These are phyloP conservation scores for Callipepla californica DNA, from an alignment of 2,113 vertebrate genomes.

Conservation along the genomic window DNA sequence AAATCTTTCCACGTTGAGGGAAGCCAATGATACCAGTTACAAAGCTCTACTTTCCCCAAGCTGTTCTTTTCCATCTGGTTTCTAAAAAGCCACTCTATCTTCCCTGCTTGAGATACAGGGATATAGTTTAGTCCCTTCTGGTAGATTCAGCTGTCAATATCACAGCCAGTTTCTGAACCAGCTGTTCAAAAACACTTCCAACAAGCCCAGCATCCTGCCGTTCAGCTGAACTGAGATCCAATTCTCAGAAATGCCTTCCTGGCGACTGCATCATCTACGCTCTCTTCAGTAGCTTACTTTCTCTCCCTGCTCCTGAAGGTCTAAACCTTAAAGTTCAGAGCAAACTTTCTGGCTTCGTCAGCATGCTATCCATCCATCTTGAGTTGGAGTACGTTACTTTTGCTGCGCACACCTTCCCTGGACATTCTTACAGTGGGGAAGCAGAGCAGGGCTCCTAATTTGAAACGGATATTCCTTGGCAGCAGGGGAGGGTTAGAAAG, in stretches of 20 bases:
- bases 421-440: constrained; percentile 17
- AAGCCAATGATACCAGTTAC: constrained; percentile 7
- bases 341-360: background rate
- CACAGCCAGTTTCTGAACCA: constrained; percentile 36
- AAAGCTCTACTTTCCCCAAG: constrained; percentile 33
- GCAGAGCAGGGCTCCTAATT: background rate
- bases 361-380: background rate
- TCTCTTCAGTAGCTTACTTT: background rate
- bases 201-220: constrained; percentile 15
- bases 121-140: constrained; percentile 42
- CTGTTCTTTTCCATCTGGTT: constrained; percentile 57
- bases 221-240: constrained; percentile 13
- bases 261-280: background rate
- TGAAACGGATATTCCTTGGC: background rate
- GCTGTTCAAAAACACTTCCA: constrained; percentile 44
- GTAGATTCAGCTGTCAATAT: constrained; percentile 46
- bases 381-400: background rate
- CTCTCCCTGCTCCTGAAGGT: background rate
- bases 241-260: constrained; percentile 22
- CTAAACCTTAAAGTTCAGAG: background rate
- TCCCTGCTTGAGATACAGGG: constrained; percentile 1
- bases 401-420: background rate
- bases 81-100: background rate
- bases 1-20: constrained; percentile 2
- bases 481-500: constrained; percentile 10